Percentiles rank a stretch among this genome's conserved stretches.
Conservation (phyloP, 2,797 vertebrate genomes). For the Hipposideros larvatus region DNA sequence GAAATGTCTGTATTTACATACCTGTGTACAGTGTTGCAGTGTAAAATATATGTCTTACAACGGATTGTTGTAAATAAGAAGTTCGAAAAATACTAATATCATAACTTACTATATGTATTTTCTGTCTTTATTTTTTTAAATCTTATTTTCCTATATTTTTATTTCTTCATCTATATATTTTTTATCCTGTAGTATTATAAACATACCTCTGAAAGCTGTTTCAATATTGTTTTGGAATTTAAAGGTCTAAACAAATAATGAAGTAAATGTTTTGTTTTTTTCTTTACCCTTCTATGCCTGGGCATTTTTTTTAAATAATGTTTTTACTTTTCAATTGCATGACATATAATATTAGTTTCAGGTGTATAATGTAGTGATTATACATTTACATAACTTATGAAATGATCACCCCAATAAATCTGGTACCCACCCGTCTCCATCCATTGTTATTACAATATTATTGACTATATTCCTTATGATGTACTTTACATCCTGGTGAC, state of each 20-base stretch:
- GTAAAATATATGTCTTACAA: background rate
- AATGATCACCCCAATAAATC: too few species aligned
- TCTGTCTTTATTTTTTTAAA: conserved; percentile 24
- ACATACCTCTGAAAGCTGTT: background rate
- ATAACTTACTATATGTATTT: background rate
- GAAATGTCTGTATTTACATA: background rate
- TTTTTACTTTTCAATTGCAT: too few species aligned
- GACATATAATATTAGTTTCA: too few species aligned
- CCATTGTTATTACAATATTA: too few species aligned
- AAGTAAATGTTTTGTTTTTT: background rate
- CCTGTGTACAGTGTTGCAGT: background rate
- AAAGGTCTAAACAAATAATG: conserved; percentile 27
- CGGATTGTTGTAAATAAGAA: background rate
- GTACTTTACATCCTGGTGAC: too few species aligned
- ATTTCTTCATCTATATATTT: background rate
- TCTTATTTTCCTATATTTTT: conserved; percentile 12
- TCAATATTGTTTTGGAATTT: conserved; percentile 24
- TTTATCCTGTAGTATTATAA: background rate
- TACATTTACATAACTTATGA: too few species aligned
- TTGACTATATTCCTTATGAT: too few species aligned
- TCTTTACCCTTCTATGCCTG: too few species aligned
- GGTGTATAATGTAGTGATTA: too few species aligned
- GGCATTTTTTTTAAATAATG: too few species aligned
- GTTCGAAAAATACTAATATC: background rate
- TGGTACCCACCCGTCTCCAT: too few species aligned